Evolutionary conservation across 2,113 vertebrate species (phyloP), one percentile per base, ranked within the genome.

Genomic region (Albula glossodonta): DNA sequence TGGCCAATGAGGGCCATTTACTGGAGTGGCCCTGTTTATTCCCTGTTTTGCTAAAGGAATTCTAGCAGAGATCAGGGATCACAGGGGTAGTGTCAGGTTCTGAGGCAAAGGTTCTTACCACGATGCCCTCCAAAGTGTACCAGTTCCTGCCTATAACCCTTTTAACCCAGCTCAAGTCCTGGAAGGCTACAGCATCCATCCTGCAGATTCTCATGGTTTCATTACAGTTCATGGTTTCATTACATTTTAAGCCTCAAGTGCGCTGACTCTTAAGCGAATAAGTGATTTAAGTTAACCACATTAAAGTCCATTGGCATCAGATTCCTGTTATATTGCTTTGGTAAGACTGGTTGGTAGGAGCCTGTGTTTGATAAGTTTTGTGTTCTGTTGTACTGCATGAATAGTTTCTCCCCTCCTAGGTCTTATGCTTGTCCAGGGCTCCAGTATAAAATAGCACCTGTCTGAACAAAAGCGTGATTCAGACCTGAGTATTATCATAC

Each of bases 41-140:
- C 90, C 93, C 84, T 93, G 86, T 95, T 96, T 95, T 94, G 91
- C 89, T 94, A 78, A 93, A 90, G 92, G 91, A 94, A 87, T 83
- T 87, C 90, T 88, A 93, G 89, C 88, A 93, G 90, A 92, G 89
- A 89, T 90, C 9, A 17, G 82, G 89, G 86, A 92, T 91, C 87
- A 86, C 82, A 86, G 88, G 86, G 78, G 9, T 91, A 86, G 63
- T 92, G 90, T 91, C 92, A 91, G 90, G 87, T 90, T 94, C 89
- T 90, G 94, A 93, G 90, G 94, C 91, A 41, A 41, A 93, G 89
- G 60, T 66, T 66, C 60, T 66, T 15, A 93, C 87, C 90, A 91
- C 74, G 88, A 89, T 91, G 85, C 82, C 88, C 88, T 70, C 88
- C 90, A 79, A 92, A 91, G 92, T 90, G 90, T 91, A 89, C 92